Percentiles rank a stretch among this genome's conserved stretches.
Conservation (phyloP, 1,140 invertebrate species). For the Drosophila melanica region DNA sequence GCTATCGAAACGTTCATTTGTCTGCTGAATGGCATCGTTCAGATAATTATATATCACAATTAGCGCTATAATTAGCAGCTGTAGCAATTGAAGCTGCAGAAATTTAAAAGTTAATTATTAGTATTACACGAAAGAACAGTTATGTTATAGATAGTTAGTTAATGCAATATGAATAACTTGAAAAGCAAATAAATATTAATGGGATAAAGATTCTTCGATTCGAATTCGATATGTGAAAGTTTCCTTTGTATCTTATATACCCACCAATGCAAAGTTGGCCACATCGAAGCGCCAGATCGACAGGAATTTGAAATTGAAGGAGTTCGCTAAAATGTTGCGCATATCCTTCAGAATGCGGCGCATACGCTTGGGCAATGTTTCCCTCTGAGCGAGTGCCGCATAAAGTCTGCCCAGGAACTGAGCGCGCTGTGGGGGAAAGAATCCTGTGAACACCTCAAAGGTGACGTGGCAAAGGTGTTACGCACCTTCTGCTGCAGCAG, state of each 20-base stretch:
- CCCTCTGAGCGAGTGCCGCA: conserved; percentile 10
- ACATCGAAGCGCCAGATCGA: conserved; percentile 44
- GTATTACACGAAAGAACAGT: too few relatives aligned
- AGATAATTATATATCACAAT: conserved; percentile 59
- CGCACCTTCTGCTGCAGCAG: conserved; percentile 55
- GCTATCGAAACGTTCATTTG: conserved; percentile 50
- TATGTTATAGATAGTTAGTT: too few relatives aligned
- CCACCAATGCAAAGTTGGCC: conserved; percentile 41
- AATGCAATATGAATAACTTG: too few relatives aligned
- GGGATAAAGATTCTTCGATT: too few relatives aligned
- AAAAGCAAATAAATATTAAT: too few relatives aligned
- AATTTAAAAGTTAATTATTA: too few relatives aligned
- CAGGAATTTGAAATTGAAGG: conserved; percentile 36
- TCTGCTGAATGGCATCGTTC: conserved; percentile 56
- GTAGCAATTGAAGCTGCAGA: conserved; percentile 45
- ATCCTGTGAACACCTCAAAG: background rate
- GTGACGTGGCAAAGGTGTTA: background rate
- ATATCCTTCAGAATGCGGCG: conserved; percentile 50
- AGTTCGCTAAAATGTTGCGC: conserved; percentile 10
- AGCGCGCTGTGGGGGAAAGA: conserved; percentile 29
- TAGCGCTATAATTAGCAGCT: conserved; percentile 46
- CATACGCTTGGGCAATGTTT: conserved; percentile 10
- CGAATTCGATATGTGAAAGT: too few relatives aligned
- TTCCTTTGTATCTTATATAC: background rate
- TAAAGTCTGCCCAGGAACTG: conserved; percentile 28